Evolutionary conservation across 2,797 vertebrate species (phyloP), one percentile per base, ranked within the genome.

Genomic region (Channallabes apus): DNA sequence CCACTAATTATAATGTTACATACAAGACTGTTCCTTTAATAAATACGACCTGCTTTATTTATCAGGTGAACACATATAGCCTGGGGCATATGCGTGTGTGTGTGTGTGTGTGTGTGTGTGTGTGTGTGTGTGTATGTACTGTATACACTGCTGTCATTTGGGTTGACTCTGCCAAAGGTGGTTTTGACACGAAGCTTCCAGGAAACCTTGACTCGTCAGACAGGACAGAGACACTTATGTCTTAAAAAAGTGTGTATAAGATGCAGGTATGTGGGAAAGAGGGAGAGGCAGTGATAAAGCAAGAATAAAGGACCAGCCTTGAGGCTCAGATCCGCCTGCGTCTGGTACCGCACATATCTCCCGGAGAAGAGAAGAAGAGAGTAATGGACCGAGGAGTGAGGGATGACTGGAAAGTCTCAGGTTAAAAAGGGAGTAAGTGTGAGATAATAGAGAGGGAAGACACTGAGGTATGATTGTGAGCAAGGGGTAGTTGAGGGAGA

Each of bases 241-340:
- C 22, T 1, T 41, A n/a, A n/a, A 8, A 62, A 61, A 41, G 58
- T 79, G 32, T n/a, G 20, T 62, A 38, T n/a, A 41, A 62, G 32
- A 5, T 6, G 38, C 1, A 1, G 38, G 35, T 65, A 80, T 51
- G 15, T 11, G 75, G 27, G 29, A 14, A 54, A 54, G 15, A 29
- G n/a, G 27, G 51, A 29, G 56, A 75, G 18, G 27, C 9, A 14
- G 22, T 78, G 12, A 62, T 61, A 79, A 72, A 71, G 32, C 32
- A 69, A 20, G 24, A 76, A 76, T 79, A 41, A 35, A 82, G 27
- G 46, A 54, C 72, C 65, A 80, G 80, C 54, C 77, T 58, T 32
- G 62, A 80, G 81, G 76, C 35, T 79, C 17, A 61, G 82, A 38
- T 56, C 62, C 41, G 27, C 71, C 17, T n/a, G 22, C n/a, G 77